Conservation (phyloP, 2,113 vertebrate genomes). For the Thermophis baileyi region DNA sequence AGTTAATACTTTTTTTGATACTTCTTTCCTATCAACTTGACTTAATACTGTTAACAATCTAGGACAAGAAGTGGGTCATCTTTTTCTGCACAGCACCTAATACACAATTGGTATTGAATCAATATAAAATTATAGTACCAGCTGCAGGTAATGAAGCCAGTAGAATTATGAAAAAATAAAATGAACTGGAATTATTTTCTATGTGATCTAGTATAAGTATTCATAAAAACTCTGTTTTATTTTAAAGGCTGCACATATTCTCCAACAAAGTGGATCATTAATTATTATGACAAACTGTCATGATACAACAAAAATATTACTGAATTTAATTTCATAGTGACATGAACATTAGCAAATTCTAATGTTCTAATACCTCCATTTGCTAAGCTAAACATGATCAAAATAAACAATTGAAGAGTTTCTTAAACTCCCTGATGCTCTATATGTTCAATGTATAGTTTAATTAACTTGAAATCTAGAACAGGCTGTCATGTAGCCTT, state of each 20-base stretch:
- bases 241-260: background rate
- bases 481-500: background rate
- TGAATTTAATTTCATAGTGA: background rate
- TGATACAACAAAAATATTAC: background rate
- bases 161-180: background rate
- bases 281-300: background rate
- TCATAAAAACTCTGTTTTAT: background rate
- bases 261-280: background rate
- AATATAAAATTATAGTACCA: background rate
- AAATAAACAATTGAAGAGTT: background rate
- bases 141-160: background rate
- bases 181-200: background rate
- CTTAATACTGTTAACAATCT: background rate
- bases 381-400: background rate
- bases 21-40: background rate
- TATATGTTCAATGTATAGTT: background rate
- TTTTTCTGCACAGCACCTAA: background rate
- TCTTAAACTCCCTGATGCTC: background rate
- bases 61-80: background rate
- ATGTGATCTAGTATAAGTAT: background rate
- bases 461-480: background rate
- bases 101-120: background rate
- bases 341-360: background rate
- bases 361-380: background rate
- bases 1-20: background rate